A percentile compares a stretch with the other conserved stretches of the same genome.
phyloP scores from a whole-genome alignment of 53 echinoderm and acorn worm genomes.

The Paracentrotus lividus region DNA sequence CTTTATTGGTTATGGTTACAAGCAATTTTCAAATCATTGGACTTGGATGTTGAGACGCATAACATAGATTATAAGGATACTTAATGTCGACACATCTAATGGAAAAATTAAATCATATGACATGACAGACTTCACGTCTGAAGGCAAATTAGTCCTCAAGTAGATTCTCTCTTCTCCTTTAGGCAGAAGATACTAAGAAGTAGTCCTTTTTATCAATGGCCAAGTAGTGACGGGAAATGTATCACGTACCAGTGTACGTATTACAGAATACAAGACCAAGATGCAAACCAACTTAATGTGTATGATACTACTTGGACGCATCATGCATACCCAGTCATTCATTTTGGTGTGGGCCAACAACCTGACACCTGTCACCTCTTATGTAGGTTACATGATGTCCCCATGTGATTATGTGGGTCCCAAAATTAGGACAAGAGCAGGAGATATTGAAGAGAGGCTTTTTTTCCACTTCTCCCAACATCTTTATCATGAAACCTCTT shows the following conservation, averaged over 20 bases:
- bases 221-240: background rate
- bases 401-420: background rate
- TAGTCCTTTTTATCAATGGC: background rate
- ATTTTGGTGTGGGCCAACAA: constrained; percentile 34
- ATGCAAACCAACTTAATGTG: background rate
- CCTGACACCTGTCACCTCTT: constrained; percentile 7
- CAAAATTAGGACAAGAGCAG: constrained; percentile 3
- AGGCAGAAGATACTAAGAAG: background rate
- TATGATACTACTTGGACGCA: background rate
- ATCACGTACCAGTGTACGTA: background rate
- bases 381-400: constrained; percentile 1
- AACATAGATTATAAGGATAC: background rate
- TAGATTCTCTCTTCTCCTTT: background rate
- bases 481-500: constrained; percentile 8
- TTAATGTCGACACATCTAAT: too few relatives aligned
- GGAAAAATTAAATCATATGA: too few relatives aligned
- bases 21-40: too few relatives aligned
- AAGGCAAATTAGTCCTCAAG: too few relatives aligned
- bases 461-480: too few relatives aligned
- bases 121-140: too few relatives aligned
- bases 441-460: constrained; percentile 17
- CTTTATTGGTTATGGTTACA: too few relatives aligned
- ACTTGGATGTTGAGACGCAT: too few relatives aligned
- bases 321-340: constrained; percentile 11
- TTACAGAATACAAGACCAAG: background rate